Evolutionary conservation across 2,888 invertebrate genomes (phyloP).

Genomic region (Dichetophora obliterata): DNA sequence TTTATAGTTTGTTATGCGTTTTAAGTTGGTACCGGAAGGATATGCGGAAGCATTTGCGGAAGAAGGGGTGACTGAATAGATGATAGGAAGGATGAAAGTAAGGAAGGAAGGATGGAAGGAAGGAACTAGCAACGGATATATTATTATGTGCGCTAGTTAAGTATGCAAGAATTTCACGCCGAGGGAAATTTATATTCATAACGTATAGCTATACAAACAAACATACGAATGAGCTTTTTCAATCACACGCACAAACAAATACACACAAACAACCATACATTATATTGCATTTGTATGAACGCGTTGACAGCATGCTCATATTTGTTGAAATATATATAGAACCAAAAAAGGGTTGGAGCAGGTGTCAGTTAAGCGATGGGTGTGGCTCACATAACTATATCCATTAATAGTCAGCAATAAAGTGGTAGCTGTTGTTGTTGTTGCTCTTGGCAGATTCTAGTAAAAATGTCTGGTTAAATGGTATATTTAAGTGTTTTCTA

Average conservation of each 20-base stretch:
- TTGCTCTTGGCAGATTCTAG: too few species aligned
- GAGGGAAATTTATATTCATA: constrained; percentile 59
- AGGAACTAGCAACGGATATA: constrained; percentile 22
- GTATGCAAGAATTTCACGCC: constrained; percentile 48
- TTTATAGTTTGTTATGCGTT: not conserved
- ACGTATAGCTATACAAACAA: constrained; percentile 46
- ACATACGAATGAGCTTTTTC: not conserved
- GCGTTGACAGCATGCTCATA: constrained; percentile 7
- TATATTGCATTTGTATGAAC: not conserved
- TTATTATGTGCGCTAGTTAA: constrained; percentile 29
- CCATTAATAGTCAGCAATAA: not conserved
- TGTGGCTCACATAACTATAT: not conserved
- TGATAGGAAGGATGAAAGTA: not conserved
- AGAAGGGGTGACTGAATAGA: not conserved
- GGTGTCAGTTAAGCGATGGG: not conserved
- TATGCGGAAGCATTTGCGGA: not conserved
- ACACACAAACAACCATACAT: not conserved
- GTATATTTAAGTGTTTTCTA: too few species aligned
- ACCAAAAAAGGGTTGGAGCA: not conserved
- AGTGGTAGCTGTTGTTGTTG: not conserved
- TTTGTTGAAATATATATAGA: not conserved
- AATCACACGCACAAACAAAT: not conserved
- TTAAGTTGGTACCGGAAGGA: not conserved
- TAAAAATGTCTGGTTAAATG: too few species aligned
- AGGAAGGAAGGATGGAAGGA: constrained; percentile 13